Base-by-base conservation (phyloP, 2,888 invertebrate genomes). In the Gari tellinella region DNA sequence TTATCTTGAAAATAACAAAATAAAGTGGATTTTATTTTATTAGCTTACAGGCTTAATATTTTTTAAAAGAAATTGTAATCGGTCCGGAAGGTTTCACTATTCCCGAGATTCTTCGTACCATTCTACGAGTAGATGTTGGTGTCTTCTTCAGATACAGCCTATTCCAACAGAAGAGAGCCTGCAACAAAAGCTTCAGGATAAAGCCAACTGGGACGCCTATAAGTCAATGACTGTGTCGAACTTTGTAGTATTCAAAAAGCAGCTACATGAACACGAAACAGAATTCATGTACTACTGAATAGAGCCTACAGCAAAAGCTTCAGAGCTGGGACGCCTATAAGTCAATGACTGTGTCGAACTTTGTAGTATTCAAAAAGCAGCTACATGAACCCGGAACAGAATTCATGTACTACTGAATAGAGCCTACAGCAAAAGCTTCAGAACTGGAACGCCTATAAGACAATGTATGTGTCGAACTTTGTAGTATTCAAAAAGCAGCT, bases 271-370 rank as follows among this genome's bases (percentile, higher is more conserved):
- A 21, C 72, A 78, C 19, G 69, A 63, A 38, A 25, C 49, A 2
- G 73, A 73, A 14, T 43, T 60, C 10, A 25, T 73, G 46, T 64
- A 60, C 38, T 73, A 62, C 26, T 73, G 65, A 64, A 38, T 12
- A 84, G 51, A 83, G 80, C 38, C 60, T 90, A 19, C 89, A 89
- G 69, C 83, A 84, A 56, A 88, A 89, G 67, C 72, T 90, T 14
- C 89, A 90, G 56, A 87, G 89, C 74, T 90, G 90, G 90, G 88
- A 88, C 25, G 88, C 88, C 0, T 90, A 79, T 72, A 88, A 89
- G 69, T 72, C 84, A 3, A 76, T 83, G 75, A 87, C 87, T 14
- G 78, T 89, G 0, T 74, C 80, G 12, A 75, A 84, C 64, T 12
- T 5, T 17, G 43, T 43, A 14, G 5, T 31, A 31, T 7, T 31